Conservation (phyloP, 2,888 invertebrate species). For the Pardosa pseudoannulata region DNA sequence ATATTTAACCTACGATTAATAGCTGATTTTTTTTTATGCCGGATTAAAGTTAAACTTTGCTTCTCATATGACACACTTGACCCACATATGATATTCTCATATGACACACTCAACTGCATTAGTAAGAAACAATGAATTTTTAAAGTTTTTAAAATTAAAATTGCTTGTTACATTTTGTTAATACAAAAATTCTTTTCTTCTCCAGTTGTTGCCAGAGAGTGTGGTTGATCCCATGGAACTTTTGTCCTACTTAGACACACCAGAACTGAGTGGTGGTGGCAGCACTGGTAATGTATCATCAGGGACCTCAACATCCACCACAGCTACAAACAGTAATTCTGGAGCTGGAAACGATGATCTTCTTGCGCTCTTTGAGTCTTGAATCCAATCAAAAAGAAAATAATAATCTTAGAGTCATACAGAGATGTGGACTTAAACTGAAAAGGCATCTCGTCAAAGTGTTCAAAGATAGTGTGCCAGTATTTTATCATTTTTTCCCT, state of each 20-base stretch:
- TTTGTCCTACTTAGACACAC: conserved; percentile 94
- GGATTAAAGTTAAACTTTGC: too few relatives aligned
- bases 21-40: too few relatives aligned
- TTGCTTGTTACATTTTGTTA: too few relatives aligned
- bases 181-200: conserved; percentile 76
- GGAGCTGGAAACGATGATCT: conserved; percentile 82
- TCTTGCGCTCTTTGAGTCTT: conserved; percentile 86
- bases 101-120: too few relatives aligned
- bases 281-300: conserved; percentile 82
- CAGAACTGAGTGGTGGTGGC: conserved; percentile 81
- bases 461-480: conserved; percentile 66
- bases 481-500: conserved; percentile 51
- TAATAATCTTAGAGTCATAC: neutral
- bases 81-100: too few relatives aligned
- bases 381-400: conserved; percentile 44
- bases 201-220: conserved; percentile 91
- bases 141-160: too few relatives aligned
- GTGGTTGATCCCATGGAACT: conserved; percentile 96
- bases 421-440: conserved; percentile 50
- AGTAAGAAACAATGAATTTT: too few relatives aligned
- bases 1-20: too few relatives aligned
- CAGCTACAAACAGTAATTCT: conserved; percentile 58
- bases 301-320: conserved; percentile 55
- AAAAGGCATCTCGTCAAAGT: conserved; percentile 56
- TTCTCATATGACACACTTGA: too few relatives aligned